Base-by-base conservation (phyloP, 2,113 vertebrate species). In the Heptranchias perlo region DNA sequence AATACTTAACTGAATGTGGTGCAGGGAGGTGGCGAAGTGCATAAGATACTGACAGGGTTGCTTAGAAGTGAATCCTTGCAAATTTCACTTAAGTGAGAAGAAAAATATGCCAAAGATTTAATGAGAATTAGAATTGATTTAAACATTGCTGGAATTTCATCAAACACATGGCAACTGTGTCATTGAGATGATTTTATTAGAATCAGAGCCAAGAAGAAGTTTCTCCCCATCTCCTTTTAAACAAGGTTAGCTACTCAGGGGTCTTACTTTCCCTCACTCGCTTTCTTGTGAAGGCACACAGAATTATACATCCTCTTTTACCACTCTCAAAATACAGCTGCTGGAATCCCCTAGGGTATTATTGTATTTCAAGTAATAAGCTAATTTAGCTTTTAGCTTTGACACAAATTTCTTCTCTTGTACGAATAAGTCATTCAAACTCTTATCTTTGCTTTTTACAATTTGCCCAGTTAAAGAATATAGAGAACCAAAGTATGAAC, bases 281-380 rank as follows among this genome's bases (percentile, higher is more conserved):
- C 16, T 93, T 39, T 93, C 35, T 54, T 64, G 16, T 62, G 35
- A 93, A 93, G 58, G 89, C 58, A 93, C 62, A 93, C 35, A 62
- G 58, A 62, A 39, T 18, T 2, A 18, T 35, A 69, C 18, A 95
- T 52, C 39, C 18, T 95, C 94, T 35, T 49, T 47, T 95, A 3
- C 39, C 94, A 69, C 4, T 69, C 64, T 95, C 94, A 47, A 49
- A 95, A 35, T 49, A 6, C 21, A 28, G 47, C 65, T 95, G 94
- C 65, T 69, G 64, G 52, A 69, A 73, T 35, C 31, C 65, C 65
- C 62, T 21, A 47, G 92, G 52, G 62, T 94, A 44, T 95, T 95
- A 35, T 95, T 69, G 94, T 52, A 64, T 95, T 95, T 73, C 94
- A 69, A 94, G 31, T 67, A 95, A 95, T 95, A 69, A 69, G 44